Percentiles rank a stretch among this genome's conserved stretches.
These are phyloP conservation scores for Bos javanicus DNA, from an alignment of 2,113 vertebrate species.

Conservation along the genomic window DNA sequence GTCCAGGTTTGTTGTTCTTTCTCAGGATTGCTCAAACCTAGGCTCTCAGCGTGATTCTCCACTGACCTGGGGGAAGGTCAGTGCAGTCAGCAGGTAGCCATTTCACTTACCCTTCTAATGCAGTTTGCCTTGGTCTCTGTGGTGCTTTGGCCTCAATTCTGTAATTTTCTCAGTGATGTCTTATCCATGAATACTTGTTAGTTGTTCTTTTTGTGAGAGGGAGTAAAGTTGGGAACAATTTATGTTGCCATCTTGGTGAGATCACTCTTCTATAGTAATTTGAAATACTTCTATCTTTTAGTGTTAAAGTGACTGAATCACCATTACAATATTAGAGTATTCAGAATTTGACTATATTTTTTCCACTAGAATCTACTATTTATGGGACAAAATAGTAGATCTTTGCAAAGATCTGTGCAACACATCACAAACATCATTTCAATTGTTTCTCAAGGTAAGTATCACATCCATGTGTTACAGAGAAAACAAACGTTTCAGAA, in stretches of 20 bases:
- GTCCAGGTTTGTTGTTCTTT: background rate
- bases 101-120: background rate
- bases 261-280: background rate
- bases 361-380: background rate
- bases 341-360: background rate
- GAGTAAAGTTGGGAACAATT: background rate
- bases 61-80: background rate
- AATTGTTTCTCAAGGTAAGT: background rate
- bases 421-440: background rate
- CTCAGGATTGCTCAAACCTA: background rate
- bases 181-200: background rate
- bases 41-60: background rate
- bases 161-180: background rate
- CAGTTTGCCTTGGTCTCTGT: background rate
- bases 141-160: background rate
- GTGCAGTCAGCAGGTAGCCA: background rate
- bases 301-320: background rate
- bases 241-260: background rate
- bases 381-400: background rate
- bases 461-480: background rate
- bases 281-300: background rate
- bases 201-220: background rate
- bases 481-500: background rate
- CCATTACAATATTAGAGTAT: background rate
- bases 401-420: background rate